A percentile compares a stretch with the other conserved stretches of the same genome.
phyloP scores from a whole-genome alignment of 2,113 vertebrate genomes.

The Ceyx melanurus region DNA sequence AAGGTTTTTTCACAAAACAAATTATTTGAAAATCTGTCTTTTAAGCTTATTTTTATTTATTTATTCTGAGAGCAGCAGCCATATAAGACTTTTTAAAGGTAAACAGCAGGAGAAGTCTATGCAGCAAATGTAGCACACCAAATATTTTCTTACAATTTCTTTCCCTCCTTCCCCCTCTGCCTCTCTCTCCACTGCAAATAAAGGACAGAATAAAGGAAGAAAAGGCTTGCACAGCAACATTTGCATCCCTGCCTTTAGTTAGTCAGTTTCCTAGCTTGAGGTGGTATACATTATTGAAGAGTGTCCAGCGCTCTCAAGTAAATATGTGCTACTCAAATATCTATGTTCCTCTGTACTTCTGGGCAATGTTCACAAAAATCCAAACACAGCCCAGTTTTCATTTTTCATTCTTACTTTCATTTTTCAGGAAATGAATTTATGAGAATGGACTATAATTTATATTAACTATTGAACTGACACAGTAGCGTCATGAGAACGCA shows the following conservation, averaged over 20 bases:
- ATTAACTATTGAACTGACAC: neutral
- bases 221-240: constrained; percentile 17
- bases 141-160: neutral
- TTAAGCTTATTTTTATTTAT: neutral
- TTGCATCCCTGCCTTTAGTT: neutral
- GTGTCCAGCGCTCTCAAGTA: neutral
- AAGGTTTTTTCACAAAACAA: neutral
- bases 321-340: constrained; percentile 21
- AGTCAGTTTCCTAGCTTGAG: constrained; percentile 20
- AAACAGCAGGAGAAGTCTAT: neutral
- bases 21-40: neutral
- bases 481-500: neutral
- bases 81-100: neutral
- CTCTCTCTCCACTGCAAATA: neutral
- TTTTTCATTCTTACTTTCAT: neutral
- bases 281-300: constrained; percentile 55
- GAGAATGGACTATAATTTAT: neutral
- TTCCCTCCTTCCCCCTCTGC: neutral
- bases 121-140: neutral
- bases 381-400: neutral
- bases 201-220: neutral
- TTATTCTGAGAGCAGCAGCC: neutral
- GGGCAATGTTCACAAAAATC: neutral
- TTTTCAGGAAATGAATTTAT: neutral
- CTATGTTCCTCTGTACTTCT: neutral